phyloP scores from a whole-genome alignment of 1,140 invertebrate species.

The Drosophila tsacasi region DNA sequence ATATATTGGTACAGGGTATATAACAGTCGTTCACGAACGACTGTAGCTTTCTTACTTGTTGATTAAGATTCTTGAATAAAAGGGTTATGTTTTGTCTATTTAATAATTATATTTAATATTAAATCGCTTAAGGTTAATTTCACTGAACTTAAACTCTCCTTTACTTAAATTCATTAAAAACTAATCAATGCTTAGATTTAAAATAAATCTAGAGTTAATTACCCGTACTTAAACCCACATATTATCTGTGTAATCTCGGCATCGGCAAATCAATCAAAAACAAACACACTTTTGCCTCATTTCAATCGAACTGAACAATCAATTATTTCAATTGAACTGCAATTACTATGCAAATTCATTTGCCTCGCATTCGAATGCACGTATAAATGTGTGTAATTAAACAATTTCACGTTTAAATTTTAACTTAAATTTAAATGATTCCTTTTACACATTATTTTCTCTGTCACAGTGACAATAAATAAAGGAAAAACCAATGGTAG shows the following conservation, averaged over 20 bases:
- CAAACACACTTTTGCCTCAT: constrained; percentile 20
- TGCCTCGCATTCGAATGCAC: constrained; percentile 4
- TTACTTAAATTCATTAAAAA: background rate
- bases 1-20: too few species aligned
- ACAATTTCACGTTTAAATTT: constrained; percentile 39
- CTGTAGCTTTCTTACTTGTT: too few species aligned
- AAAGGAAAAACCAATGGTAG: constrained; percentile 7
- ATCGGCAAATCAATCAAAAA: constrained; percentile 44
- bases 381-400: constrained; percentile 24
- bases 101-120: background rate
- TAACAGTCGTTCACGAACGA: too few species aligned
- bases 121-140: background rate
- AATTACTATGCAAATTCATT: constrained; percentile 52
- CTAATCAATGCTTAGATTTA: background rate
- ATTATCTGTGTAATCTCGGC: constrained; percentile 12
- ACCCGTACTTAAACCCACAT: background rate
- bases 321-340: constrained; percentile 33
- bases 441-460: constrained; percentile 23
- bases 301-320: constrained; percentile 31
- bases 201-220: constrained; percentile 7
- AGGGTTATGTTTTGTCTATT: background rate
- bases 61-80: background rate
- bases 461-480: background rate
- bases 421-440: constrained; percentile 33
- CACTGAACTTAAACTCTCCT: too few species aligned